Base-by-base conservation (phyloP, 2,888 invertebrate genomes). In the Drosophila mimetica region DNA sequence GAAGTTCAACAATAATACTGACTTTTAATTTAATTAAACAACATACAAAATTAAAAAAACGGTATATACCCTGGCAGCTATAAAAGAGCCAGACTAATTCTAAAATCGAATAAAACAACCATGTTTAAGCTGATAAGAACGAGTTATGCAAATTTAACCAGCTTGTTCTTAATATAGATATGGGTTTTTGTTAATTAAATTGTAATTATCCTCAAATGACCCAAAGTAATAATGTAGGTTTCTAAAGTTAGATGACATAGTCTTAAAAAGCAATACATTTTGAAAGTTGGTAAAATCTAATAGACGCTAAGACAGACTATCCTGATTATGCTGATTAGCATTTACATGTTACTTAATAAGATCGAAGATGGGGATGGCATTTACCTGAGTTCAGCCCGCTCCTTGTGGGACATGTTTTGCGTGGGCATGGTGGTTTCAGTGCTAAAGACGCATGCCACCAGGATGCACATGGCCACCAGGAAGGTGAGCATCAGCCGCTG, bases 331-430 rank as follows among this genome's bases (percentile, higher is more conserved):
- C 11, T 39, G 18, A 13, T 39, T 16, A 39, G 13, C 11, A 20
- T 18, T 11, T 16, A 9, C 7, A n/a, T n/a, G n/a, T n/a, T n/a
- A n/a, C n/a, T n/a, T n/a, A n/a, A 4, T 18, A 8, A 20, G 5
- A 13, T 13, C 1, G 0, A 6, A 16, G 14, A 11, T 7, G 5
- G 6, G 6, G 0, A 0, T 25, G 1, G 13, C n/a, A 20, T 91
- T 92, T 92, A 95, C 95, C 94, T 95, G 79, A 95, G 92, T 74
- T 93, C 92, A 58, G 93, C 92, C 74, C 95, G 93, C 89, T 95
- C 95, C 83, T 93, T 92, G 84, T 92, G 93, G 34, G 94, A 93
- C 95, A 95, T 95, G 74, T 91, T 92, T 63, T 92, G 90, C 36
- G 92, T 91, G 51, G 92, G 92, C 65, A 92, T 89, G 14, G 77